phyloP scores from a whole-genome alignment of 2,113 vertebrate species.

The Oncorhynchus mykiss region DNA sequence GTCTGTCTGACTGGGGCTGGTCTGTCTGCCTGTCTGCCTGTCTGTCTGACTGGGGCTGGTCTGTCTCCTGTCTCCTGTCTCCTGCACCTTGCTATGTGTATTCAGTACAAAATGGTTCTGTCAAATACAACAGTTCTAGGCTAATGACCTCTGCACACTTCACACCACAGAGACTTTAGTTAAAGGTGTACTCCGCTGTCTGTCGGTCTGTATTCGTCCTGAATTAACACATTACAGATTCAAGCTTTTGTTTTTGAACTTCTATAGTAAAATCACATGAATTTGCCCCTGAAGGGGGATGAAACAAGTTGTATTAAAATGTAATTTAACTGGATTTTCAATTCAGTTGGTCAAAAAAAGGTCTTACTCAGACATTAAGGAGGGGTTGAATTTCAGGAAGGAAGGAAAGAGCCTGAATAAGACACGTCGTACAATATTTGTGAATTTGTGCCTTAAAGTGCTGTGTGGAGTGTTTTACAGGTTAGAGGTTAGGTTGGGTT shows the following conservation, averaged over 20 bases:
- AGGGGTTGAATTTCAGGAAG: background rate
- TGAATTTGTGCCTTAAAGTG: background rate
- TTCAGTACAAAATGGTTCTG: constrained; percentile 26
- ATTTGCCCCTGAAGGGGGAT: too few species aligned
- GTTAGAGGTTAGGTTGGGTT: too few species aligned
- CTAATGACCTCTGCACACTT: constrained; percentile 41
- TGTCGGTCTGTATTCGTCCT: constrained; percentile 2
- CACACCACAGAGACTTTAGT: constrained; percentile 21
- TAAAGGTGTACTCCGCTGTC: background rate
- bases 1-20: background rate
- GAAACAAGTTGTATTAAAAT: too few species aligned
- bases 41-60: background rate
- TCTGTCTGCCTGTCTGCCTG: background rate
- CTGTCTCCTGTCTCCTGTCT: background rate
- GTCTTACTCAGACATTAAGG: background rate
- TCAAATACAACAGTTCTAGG: constrained; percentile 41
- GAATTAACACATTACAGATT: constrained; percentile 8
- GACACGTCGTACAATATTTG: background rate
- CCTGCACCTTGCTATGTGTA: background rate
- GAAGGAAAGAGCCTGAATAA: background rate
- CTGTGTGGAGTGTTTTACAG: background rate
- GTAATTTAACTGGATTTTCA: background rate
- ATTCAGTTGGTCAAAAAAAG: background rate
- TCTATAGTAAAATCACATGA: background rate
- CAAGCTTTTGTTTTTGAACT: background rate